A percentile compares a stretch with the other conserved stretches of the same genome.
phyloP scores from a whole-genome alignment of 2,888 invertebrate species.

The Zelleria hepariella region DNA sequence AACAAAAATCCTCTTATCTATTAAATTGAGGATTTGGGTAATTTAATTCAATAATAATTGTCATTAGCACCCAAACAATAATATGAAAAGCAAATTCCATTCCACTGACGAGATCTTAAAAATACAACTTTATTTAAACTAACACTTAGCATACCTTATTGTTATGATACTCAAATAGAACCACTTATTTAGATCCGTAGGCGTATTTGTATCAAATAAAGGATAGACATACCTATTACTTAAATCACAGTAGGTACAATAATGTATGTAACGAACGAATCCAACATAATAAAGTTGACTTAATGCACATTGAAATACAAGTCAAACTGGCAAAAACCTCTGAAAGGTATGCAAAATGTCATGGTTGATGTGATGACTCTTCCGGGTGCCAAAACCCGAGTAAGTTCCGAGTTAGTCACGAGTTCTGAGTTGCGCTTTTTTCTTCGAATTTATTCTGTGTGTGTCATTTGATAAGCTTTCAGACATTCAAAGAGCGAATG shows the following conservation, averaged over 20 bases:
- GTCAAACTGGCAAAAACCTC: not conserved
- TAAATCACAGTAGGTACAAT: too few species aligned
- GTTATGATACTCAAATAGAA: too few species aligned
- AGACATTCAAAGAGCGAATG: too few species aligned
- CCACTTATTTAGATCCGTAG: too few species aligned
- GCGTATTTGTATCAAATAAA: too few species aligned
- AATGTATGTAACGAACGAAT: too few species aligned
- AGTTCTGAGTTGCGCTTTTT: not conserved
- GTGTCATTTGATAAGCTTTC: not conserved
- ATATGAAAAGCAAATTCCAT: not conserved
- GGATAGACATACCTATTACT: too few species aligned
- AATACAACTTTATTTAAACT: too few species aligned
- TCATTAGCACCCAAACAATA: too few species aligned
- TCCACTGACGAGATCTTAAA: not conserved
- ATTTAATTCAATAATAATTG: not conserved
- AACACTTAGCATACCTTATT: too few species aligned
- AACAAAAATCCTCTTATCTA: not conserved
- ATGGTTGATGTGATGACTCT: slow-evolving; percentile 34
- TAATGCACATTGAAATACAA: not conserved
- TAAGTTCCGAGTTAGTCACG: slow-evolving; percentile 12
- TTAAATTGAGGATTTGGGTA: not conserved
- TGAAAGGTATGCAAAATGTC: slow-evolving; percentile 31
- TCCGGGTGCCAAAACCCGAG: slow-evolving; percentile 44
- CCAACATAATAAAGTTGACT: not conserved
- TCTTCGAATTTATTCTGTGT: not conserved